Evolutionary conservation across 2,888 invertebrate species (phyloP), one percentile per base, ranked within the genome.

Genomic region (Prenolepis imparis): DNA sequence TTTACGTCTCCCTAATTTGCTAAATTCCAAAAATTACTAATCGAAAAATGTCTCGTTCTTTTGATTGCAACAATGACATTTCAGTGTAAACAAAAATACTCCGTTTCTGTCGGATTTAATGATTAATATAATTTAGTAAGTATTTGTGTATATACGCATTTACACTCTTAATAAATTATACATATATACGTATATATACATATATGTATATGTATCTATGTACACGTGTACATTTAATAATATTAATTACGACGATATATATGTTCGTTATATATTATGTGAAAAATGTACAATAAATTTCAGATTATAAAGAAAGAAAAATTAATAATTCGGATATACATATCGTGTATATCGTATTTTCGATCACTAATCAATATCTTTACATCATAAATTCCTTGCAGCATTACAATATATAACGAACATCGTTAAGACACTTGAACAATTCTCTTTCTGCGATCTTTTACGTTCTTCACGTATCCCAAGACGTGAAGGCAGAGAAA

Each of bases 51-150:
- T 2, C 3, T 28, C 32, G 15, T 36, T 55, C 9, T 2, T 24
- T 75, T 52, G 6, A 12, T n/a, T 41, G 41, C 18, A 48, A 36
- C 6, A 18, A 52, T 48, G 2, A 48, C 0, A 52, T 36, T n/a
- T 36, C 36, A 4, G 8, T n/a, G 8, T n/a, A 52, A 52, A 52
- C 18, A 48, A 18, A 28, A 68, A 52, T 8, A 8, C n/a, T n/a
- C 6, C 48, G 8, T 52, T 41, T 41, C 21, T 39, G 0, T 36
- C 36, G 36, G 36, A 36, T 36, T 36, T 36, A 24, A 72, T 59
- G 6, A 32, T 68, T n/a, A 72, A 59, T n/a, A 41, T 28, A 39
- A 52, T 59, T 41, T 41, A 59, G 41, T 73, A 59, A 39, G 8
- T 48, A 28, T 59, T 3, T 59, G 5, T 41, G 12, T 63, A 5